These are phyloP conservation scores for Sminthurinus aureus DNA, from an alignment of 2,888 invertebrate genomes.

Conservation along the genomic window DNA sequence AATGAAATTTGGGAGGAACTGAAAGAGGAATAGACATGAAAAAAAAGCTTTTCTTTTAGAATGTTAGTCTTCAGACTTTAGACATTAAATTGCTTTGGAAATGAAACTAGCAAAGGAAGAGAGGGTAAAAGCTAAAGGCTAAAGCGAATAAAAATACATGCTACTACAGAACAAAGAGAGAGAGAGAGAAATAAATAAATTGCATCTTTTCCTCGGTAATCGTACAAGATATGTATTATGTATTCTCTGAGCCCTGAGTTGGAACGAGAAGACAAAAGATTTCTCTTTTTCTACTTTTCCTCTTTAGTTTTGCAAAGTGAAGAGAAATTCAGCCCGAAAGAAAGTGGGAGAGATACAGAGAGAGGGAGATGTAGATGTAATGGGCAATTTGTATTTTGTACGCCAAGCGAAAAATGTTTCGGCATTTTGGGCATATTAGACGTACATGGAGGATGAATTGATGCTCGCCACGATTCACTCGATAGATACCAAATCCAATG, in stretches of 20 bases:
- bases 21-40: no score
- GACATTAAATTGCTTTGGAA: no score
- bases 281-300: background rate
- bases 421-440: background rate
- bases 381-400: conserved; percentile 21
- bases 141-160: background rate
- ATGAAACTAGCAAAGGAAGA: no score
- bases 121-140: no score
- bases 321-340: background rate
- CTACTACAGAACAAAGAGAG: background rate
- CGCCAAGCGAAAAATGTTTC: background rate
- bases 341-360: background rate
- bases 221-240: no score
- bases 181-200: conserved; percentile 1
- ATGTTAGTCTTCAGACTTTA: no score
- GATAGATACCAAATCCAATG: no score
- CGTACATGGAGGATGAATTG: background rate
- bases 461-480: background rate
- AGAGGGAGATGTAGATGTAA: conserved; percentile 7
- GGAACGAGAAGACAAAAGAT: no score
- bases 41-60: no score
- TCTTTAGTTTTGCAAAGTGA: background rate
- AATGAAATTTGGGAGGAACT: no score
- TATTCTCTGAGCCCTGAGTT: no score
- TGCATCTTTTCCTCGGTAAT: background rate